Base-by-base conservation (phyloP, 2,888 invertebrate species). In the Muschampia plurimacula region DNA sequence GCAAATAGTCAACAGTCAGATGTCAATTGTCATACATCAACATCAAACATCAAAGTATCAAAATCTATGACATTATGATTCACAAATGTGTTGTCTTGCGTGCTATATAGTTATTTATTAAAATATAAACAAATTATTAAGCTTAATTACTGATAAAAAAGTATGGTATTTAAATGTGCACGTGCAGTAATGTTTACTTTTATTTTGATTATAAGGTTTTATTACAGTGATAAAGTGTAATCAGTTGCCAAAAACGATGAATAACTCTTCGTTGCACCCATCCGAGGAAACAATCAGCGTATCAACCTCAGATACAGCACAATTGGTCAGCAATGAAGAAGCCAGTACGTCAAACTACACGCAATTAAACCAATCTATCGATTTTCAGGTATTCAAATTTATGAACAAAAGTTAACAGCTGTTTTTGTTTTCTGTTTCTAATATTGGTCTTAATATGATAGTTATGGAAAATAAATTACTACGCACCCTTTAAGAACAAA, bases 221-320 rank as follows among this genome's bases (percentile, higher is more conserved):
- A 15, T 6, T 64, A 12, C 7, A 39, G 32, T 59, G 22, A 32
- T 60, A 39, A 49, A n/a, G 28, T 28, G 39, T n/a, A 8, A 41
- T n/a, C 28, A 57, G 7, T n/a, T 64, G n/a, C 15, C 9, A 41
- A 22, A 62, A 57, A 65, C 22, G 81, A 93, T 91, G 91, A 86
- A 79, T 80, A 84, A 85, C 71, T 85, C 88, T 28, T 81, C 74
- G 79, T 39, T 72, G 2, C 22, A 57, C 44, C 63, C 55, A 22
- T 79, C 78, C 73, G 87, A 87, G 15, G 88, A 84, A 72, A 84
- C 78, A 78, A 75, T 75, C 52, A 89, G 86, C 81, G 89, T 87
- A 81, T 86, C 85, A 12, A 89, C 90, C 67, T 87, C 90, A 2
- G 93, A 93, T 71, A 93, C 92, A 69, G 91, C 90, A 7, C 90